Percentiles rank a stretch among this genome's conserved stretches.
Evolutionary conservation across 1,140 invertebrate genomes (phyloP).

Genomic region (Paraescarpia echinospica): DNA sequence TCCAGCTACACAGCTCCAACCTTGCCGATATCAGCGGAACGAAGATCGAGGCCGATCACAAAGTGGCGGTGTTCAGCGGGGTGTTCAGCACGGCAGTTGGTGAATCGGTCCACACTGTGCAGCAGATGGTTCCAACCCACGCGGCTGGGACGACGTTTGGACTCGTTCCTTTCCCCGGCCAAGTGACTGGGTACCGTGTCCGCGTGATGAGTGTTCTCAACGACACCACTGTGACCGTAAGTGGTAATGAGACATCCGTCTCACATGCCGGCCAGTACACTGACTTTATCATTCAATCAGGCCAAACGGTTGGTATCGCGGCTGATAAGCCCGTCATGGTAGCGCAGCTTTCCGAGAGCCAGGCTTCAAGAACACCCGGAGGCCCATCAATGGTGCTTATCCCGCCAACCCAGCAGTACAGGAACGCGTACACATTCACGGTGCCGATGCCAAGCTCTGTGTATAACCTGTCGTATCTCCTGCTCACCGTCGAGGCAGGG

Average conservation of each 20-base stretch:
- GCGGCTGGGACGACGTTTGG: background rate
- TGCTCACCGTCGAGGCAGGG: background rate
- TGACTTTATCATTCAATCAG: background rate
- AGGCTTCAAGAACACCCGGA: background rate
- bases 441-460: background rate
- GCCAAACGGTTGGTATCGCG: background rate
- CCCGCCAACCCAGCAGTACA: slow-evolving; percentile 13
- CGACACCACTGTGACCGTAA: background rate
- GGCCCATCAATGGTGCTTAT: background rate
- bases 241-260: background rate
- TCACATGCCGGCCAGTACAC: background rate
- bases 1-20: background rate
- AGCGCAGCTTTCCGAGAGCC: background rate
- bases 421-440: background rate
- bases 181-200: background rate
- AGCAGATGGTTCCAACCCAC: background rate
- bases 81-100: background rate
- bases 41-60: background rate
- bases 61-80: slow-evolving; percentile 3
- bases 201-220: background rate
- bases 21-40: slow-evolving; percentile 6
- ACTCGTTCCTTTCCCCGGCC: background rate
- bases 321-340: slow-evolving; percentile 12
- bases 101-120: background rate
- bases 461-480: background rate